Conservation (phyloP, 2,797 vertebrate species). For the Tadarida brasiliensis region DNA sequence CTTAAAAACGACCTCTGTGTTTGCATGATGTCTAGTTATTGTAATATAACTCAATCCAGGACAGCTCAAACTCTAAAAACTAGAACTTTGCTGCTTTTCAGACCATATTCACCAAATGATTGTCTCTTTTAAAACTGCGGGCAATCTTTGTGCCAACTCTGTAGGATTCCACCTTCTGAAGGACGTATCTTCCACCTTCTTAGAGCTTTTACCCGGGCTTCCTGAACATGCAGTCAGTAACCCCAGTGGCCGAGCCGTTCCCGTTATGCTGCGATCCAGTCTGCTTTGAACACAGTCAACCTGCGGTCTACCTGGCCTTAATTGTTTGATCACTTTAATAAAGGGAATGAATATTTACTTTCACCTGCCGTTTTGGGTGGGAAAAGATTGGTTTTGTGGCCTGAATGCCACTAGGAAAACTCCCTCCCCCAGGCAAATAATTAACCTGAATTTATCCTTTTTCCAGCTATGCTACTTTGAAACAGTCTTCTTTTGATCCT, state of each 20-base stretch:
- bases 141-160: background rate
- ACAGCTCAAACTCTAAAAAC: background rate
- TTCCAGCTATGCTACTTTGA: background rate
- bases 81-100: slow-evolving; percentile 12
- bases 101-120: background rate
- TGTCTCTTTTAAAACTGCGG: background rate
- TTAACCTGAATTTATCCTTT: slow-evolving; percentile 31
- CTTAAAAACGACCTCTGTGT: background rate
- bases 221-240: background rate
- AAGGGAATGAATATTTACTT: background rate
- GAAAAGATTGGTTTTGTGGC: slow-evolving; percentile 19
- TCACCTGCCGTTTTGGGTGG: background rate
- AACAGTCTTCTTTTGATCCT: slow-evolving; percentile 28
- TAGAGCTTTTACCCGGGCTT: background rate
- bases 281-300: background rate
- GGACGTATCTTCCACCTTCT: background rate
- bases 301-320: background rate
- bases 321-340: background rate
- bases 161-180: background rate
- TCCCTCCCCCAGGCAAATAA: background rate
- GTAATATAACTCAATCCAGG: background rate
- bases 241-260: background rate
- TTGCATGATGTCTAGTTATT: background rate
- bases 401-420: slow-evolving; percentile 23
- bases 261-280: background rate